phyloP scores from a whole-genome alignment of 2,797 vertebrate species.

The Enteromius radiatus region DNA sequence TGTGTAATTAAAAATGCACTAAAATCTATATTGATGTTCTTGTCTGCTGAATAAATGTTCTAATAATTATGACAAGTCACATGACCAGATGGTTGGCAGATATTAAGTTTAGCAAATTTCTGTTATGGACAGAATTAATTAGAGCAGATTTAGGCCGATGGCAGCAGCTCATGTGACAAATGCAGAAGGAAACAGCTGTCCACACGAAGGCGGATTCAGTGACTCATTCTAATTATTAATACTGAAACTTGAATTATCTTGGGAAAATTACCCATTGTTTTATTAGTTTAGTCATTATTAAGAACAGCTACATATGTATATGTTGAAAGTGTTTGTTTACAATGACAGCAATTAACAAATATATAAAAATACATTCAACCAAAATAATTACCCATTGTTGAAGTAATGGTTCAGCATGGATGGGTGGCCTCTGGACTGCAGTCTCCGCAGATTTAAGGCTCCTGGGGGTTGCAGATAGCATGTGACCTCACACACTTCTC shows the following conservation, averaged over 20 bases:
- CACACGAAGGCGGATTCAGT: slow-evolving; percentile 16
- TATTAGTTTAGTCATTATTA: slow-evolving; percentile 13
- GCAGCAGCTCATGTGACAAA: slow-evolving; percentile 33
- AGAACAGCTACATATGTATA: not conserved
- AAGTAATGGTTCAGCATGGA: not conserved
- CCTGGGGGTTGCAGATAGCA: slow-evolving; percentile 29
- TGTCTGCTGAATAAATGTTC: slow-evolving; percentile 24
- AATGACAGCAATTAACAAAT: not conserved
- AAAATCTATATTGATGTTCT: slow-evolving; percentile 11
- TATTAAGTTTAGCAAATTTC: slow-evolving; percentile 47
- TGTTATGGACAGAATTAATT: slow-evolving; percentile 44
- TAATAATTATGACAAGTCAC: slow-evolving; percentile 44
- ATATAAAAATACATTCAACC: not conserved
- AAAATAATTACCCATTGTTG: not conserved
- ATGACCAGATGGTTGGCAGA: slow-evolving; percentile 43
- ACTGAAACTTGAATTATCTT: slow-evolving; percentile 25
- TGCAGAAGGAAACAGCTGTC: slow-evolving; percentile 47
- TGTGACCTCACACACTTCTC: slow-evolving; percentile 39
- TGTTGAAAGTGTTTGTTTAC: slow-evolving; percentile 10
- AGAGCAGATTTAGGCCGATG: slow-evolving; percentile 46
- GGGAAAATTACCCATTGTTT: slow-evolving; percentile 15
- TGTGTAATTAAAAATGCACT: slow-evolving; percentile 18
- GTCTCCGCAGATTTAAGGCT: slow-evolving; percentile 13
- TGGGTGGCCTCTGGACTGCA: not conserved
- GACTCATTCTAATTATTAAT: slow-evolving; percentile 29